A percentile compares a stretch with the other conserved stretches of the same genome.
phyloP scores from a whole-genome alignment of 2,797 vertebrate species.

The Cichlasoma orientale region DNA sequence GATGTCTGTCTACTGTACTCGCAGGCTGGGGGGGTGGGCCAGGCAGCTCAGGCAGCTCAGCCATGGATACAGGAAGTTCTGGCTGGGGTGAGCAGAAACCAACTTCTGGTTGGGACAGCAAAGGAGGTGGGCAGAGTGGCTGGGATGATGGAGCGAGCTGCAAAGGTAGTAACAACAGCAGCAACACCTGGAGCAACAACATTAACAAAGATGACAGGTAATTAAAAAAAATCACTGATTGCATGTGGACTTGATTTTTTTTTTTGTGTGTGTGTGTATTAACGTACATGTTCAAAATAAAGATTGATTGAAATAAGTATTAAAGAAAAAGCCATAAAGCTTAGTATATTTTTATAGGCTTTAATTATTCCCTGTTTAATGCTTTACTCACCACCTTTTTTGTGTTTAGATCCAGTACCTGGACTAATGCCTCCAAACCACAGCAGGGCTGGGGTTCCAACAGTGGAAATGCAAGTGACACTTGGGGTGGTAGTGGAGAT shows the following conservation, averaged over 20 bases:
- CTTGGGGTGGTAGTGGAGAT: conserved; percentile 87
- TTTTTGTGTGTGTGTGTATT: no score
- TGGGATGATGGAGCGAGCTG: conserved; percentile 89
- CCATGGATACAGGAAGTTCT: conserved; percentile 84
- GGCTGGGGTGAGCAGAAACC: conserved; percentile 90
- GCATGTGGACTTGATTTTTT: no score
- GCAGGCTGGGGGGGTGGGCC: conserved; percentile 85
- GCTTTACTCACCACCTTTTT: not conserved
- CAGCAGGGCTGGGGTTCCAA: conserved; percentile 86
- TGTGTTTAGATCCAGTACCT: conserved; percentile 79
- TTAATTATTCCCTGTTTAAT: not conserved
- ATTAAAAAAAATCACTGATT: no score
- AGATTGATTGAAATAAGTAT: no score
- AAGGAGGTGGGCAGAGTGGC: conserved; percentile 86
- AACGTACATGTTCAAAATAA: no score
- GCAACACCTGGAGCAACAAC: conserved; percentile 85
- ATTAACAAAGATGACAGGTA: conserved; percentile 90
- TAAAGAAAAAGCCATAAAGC: not conserved
- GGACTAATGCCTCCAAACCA: conserved; percentile 85
- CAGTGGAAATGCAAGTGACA: conserved; percentile 73
- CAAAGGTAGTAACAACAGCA: conserved; percentile 75
- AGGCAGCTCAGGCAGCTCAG: conserved; percentile 79
- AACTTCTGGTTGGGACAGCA: conserved; percentile 89
- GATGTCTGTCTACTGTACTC: not conserved
- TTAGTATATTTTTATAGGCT: not conserved